These are phyloP conservation scores for Pangasius macronema DNA, from an alignment of 2,797 vertebrate genomes.

Conservation along the genomic window DNA sequence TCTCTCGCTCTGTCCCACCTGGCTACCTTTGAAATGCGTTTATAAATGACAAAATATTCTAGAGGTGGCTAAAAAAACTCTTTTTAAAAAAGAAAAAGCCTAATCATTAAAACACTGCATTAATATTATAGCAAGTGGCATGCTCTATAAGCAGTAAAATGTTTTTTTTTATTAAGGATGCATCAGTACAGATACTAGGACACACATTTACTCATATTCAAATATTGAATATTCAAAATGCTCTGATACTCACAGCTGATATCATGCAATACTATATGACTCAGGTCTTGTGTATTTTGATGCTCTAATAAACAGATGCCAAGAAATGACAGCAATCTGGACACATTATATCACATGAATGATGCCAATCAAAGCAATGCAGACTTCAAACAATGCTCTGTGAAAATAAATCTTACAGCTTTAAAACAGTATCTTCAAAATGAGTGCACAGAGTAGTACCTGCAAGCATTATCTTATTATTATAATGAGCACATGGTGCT, in stretches of 20 bases:
- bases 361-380: neutral
- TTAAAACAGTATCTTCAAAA: neutral
- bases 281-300: neutral
- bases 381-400: neutral
- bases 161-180: neutral
- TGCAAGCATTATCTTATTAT: neutral
- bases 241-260: neutral
- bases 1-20: too few relatives aligned
- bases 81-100: neutral
- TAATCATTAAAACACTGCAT: neutral
- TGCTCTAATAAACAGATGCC: neutral
- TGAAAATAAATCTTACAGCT: neutral
- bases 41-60: neutral
- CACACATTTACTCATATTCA: neutral
- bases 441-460: neutral
- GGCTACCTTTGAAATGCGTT: constrained; percentile 19
- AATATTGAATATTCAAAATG: too few relatives aligned
- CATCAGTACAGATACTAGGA: neutral
- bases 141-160: neutral
- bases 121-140: neutral
- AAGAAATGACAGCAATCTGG: neutral
- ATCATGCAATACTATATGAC: neutral
- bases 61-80: neutral
- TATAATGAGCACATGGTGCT: neutral
- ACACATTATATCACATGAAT: neutral